These are phyloP conservation scores for Sarcophaga subvicina DNA, from an alignment of 2,888 invertebrate species.

Conservation along the genomic window DNA sequence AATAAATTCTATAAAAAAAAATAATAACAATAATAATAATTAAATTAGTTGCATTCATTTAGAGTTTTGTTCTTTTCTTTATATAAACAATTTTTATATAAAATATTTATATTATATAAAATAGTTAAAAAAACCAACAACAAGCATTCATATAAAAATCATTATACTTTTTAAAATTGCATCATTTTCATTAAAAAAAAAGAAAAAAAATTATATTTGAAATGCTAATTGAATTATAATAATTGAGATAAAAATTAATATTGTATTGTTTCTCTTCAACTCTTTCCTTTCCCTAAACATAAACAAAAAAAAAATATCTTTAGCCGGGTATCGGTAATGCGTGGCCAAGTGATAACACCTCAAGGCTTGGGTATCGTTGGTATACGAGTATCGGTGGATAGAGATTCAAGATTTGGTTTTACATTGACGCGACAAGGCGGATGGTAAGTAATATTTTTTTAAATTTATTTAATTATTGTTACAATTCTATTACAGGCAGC, in stretches of 20 bases:
- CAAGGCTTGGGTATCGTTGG: constrained; percentile 98
- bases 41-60: constrained; percentile 60
- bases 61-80: constrained; percentile 33
- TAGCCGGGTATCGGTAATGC: constrained; percentile 99
- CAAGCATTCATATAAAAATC: constrained; percentile 55
- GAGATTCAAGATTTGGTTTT: constrained; percentile 97
- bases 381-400: constrained; percentile 97
- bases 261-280: constrained; percentile 23
- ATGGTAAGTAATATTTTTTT: constrained; percentile 87
- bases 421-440: constrained; percentile 96
- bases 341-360: constrained; percentile 97
- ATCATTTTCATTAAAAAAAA: constrained; percentile 58
- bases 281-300: constrained; percentile 10
- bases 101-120: constrained; percentile 34
- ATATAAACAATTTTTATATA: constrained; percentile 17
- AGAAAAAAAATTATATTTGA: background rate
- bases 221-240: constrained; percentile 5
- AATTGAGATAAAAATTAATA: constrained; percentile 46
- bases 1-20: background rate
- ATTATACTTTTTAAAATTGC: constrained; percentile 57
- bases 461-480: background rate
- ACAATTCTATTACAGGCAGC: too few relatives aligned
- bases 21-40: background rate
- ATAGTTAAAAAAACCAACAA: constrained; percentile 44
- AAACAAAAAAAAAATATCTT: constrained; percentile 17